Evolutionary conservation across 1,140 invertebrate species (phyloP).

Genomic region (Drosophila guanche): DNA sequence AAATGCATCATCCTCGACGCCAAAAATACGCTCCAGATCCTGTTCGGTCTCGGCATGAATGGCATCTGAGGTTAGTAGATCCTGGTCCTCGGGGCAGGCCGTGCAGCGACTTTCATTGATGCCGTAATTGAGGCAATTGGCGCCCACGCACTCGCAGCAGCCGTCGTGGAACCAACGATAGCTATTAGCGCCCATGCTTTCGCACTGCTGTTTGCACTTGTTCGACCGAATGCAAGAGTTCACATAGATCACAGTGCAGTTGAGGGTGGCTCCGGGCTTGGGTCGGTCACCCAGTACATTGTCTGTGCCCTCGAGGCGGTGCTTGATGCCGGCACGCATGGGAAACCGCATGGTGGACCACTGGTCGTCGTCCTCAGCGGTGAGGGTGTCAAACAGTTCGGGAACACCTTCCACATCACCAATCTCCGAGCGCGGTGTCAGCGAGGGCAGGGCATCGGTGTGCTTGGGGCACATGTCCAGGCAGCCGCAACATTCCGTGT

Average conservation of each 20-base stretch:
- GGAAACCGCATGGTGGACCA: conserved; percentile 92
- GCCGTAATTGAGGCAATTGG: conserved; percentile 95
- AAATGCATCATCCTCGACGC: conserved; percentile 49
- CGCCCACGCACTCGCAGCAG: conserved; percentile 96
- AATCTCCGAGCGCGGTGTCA: conserved; percentile 92
- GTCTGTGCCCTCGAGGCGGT: conserved; percentile 44
- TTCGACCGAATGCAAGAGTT: conserved; percentile 93
- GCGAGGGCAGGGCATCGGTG: conserved; percentile 88
- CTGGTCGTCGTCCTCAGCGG: conserved; percentile 89
- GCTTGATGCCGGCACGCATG: conserved; percentile 59
- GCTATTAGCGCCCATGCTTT: conserved; percentile 82
- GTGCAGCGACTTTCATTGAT: conserved; percentile 89
- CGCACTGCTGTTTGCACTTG: conserved; percentile 86
- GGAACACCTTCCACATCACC: conserved; percentile 93
- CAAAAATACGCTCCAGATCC: conserved; percentile 56
- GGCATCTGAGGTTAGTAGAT: conserved; percentile 32
- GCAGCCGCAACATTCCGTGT: conserved; percentile 97
- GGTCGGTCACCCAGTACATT: conserved; percentile 15
- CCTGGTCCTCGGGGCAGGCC: conserved; percentile 74
- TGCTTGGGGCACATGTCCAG: conserved; percentile 95
- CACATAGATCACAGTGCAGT: conserved; percentile 97
- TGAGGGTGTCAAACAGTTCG: conserved; percentile 92
- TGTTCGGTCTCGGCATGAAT: conserved; percentile 44
- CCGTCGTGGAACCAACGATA: conserved; percentile 96
- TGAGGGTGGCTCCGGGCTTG: conserved; percentile 86